Percentiles rank a stretch among this genome's conserved stretches.
Evolutionary conservation across 1,140 invertebrate species (phyloP).

Genomic region (Ctenoplectra terminalis): DNA sequence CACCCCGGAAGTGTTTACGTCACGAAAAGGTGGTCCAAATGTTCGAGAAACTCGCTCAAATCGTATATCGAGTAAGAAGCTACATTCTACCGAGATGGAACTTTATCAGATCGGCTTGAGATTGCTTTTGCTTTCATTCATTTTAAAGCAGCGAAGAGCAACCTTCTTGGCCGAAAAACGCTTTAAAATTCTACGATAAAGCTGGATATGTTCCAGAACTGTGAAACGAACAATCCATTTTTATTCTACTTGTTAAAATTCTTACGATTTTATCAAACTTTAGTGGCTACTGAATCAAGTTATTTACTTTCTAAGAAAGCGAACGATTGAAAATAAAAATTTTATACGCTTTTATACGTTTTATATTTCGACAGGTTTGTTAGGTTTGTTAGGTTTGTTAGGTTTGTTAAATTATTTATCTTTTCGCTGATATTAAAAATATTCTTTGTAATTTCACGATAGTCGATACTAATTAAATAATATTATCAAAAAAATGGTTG

Average conservation of each 20-base stretch:
- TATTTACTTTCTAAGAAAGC: too few relatives aligned
- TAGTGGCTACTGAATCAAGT: neutral
- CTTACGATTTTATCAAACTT: neutral
- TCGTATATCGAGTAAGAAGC: slow-evolving; percentile 65
- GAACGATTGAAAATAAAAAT: too few relatives aligned
- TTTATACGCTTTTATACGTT: too few relatives aligned
- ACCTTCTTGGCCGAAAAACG: neutral
- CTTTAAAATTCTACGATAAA: slow-evolving; percentile 16
- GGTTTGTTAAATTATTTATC: too few relatives aligned
- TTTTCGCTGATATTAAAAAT: too few relatives aligned
- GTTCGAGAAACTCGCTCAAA: slow-evolving; percentile 60
- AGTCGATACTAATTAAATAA: too few relatives aligned
- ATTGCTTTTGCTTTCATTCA: slow-evolving; percentile 20
- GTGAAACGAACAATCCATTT: neutral
- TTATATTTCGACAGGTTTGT: too few relatives aligned
- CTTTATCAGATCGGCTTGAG: slow-evolving; percentile 15
- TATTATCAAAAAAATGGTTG: neutral
- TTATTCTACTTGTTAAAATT: neutral
- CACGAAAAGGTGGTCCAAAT: slow-evolving; percentile 69
- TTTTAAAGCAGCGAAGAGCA: slow-evolving; percentile 5
- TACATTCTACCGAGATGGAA: neutral
- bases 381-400: too few relatives aligned
- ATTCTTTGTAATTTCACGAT: too few relatives aligned
- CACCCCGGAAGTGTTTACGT: slow-evolving; percentile 61
- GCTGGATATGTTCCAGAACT: slow-evolving; percentile 3